These are phyloP conservation scores for Chymomyza procnemis DNA, from an alignment of 2,888 invertebrate species.

Conservation along the genomic window DNA sequence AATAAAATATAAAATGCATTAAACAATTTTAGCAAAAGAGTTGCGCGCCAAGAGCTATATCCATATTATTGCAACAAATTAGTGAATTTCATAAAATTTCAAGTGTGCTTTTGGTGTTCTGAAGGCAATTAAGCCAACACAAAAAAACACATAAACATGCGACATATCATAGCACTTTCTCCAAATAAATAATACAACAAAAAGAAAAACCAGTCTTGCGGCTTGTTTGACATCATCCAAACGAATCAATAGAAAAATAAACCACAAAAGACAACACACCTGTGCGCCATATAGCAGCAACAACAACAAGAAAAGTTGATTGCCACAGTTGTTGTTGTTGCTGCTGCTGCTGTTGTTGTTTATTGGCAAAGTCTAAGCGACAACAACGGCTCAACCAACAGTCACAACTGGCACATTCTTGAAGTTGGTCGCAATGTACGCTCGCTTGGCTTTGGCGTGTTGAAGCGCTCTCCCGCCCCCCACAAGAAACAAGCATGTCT, in stretches of 20 bases:
- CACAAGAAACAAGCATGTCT: neutral
- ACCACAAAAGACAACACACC: slow-evolving; percentile 46
- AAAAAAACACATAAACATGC: no score
- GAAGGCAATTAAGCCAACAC: no score
- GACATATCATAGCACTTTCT: slow-evolving; percentile 65
- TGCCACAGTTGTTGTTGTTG: slow-evolving; percentile 38
- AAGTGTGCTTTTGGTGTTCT: no score
- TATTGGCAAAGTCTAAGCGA: slow-evolving; percentile 45
- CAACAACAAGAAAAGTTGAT: slow-evolving; percentile 47
- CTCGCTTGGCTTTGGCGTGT: slow-evolving; percentile 21
- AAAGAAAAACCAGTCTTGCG: slow-evolving; percentile 35
- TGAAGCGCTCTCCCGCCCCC: no score
- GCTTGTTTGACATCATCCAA: slow-evolving; percentile 56
- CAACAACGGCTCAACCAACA: slow-evolving; percentile 32
- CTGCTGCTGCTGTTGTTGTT: slow-evolving; percentile 41
- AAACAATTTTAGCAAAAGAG: neutral
- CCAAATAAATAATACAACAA: slow-evolving; percentile 30
- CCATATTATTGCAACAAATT: no score
- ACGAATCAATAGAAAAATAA: neutral
- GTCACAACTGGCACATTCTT: slow-evolving; percentile 63
- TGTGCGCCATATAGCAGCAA: slow-evolving; percentile 31
- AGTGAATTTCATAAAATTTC: no score
- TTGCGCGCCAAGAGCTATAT: neutral
- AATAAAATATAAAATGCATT: slow-evolving; percentile 44
- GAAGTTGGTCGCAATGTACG: slow-evolving; percentile 44